A percentile compares a stretch with the other conserved stretches of the same genome.
These are phyloP conservation scores for Stegophylla sp. DNA, from an alignment of 2,888 invertebrate species.

Conservation along the genomic window DNA sequence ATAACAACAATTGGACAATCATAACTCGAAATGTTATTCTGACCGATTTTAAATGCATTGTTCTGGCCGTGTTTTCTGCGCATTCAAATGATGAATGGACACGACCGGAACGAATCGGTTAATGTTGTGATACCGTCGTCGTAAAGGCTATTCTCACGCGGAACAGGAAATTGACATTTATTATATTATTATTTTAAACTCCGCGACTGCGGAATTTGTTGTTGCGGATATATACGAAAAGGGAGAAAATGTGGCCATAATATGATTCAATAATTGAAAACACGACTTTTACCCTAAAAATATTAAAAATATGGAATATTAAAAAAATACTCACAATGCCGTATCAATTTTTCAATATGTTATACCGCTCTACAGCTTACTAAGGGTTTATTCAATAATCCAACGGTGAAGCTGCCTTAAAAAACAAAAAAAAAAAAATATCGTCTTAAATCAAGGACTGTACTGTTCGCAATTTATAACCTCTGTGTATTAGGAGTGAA, in stretches of 20 bases:
- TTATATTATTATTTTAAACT: conserved; percentile 55
- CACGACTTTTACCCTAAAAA: conserved; percentile 41
- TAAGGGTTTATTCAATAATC: no score
- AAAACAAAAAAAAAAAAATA: no score
- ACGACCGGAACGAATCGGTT: conserved; percentile 47
- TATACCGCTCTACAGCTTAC: no score
- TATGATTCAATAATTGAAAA: conserved; percentile 9
- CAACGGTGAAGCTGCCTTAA: no score
- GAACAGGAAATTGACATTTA: conserved; percentile 51
- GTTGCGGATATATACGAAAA: not conserved
- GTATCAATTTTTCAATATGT: not conserved
- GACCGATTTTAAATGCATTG: conserved; percentile 52
- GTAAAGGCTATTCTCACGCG: conserved; percentile 30
- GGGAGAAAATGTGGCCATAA: not conserved
- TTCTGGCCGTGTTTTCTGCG: conserved; percentile 34
- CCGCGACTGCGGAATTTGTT: conserved; percentile 45
- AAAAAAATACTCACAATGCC: conserved; percentile 5
- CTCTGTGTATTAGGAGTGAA: no score
- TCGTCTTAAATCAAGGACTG: no score
- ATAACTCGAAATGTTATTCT: conserved; percentile 54
- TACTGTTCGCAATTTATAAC: no score
- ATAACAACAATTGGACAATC: conserved; percentile 57
- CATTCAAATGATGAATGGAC: conserved; percentile 56
- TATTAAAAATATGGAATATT: no score
- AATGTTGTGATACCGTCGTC: conserved; percentile 19